Base-by-base conservation (phyloP, 2,888 invertebrate genomes). In the Nomada fucata region DNA sequence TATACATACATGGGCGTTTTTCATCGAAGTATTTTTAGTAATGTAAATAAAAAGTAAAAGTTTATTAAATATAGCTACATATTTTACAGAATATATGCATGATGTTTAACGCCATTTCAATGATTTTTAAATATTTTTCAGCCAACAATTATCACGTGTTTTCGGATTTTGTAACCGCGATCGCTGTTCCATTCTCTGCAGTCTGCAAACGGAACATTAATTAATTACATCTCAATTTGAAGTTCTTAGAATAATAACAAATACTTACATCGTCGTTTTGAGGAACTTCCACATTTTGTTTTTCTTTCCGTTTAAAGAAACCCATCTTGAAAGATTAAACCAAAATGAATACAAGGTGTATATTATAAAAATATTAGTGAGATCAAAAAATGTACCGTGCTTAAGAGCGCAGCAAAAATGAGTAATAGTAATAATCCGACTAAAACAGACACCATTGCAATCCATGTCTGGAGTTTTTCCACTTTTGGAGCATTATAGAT, bases 281-380 rank as follows among this genome's bases (percentile, higher is more conserved):
- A 36, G 86, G 63, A 42, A 70, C 75, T 4, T 81, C 71, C 42
- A 89, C 36, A 50, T 87, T 55, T 44, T 81, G 76, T 36, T 88
- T 88, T 29, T 73, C 72, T 26, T 72, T 79, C 26, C 91, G 86
- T 63, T 87, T 88, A 81, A 91, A 91, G 79, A 90, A 90, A 29
- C 90, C 90, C 55, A 89, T n/a, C 73, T 67, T 20, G 65, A 50
- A 87, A 83, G 60, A 65, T 75, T 47, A 20, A 55, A 20, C 59
- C 57, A 59, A 36, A 29, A 55, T 29, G n/a, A 68, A 42, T 64
- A 26, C 5, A 53, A 50, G 36, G 0, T 50, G 23, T 11, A 64
- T 76, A 23, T 36, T 59, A n/a, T 9, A 13, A 59, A 15, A 23
- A 23, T 13, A 44, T 71, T 52, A 3, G 11, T 29, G 20, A n/a